Evolutionary conservation across 1,140 invertebrate species (phyloP), one percentile per base, ranked within the genome.

Genomic region (Panulirus ornatus): DNA sequence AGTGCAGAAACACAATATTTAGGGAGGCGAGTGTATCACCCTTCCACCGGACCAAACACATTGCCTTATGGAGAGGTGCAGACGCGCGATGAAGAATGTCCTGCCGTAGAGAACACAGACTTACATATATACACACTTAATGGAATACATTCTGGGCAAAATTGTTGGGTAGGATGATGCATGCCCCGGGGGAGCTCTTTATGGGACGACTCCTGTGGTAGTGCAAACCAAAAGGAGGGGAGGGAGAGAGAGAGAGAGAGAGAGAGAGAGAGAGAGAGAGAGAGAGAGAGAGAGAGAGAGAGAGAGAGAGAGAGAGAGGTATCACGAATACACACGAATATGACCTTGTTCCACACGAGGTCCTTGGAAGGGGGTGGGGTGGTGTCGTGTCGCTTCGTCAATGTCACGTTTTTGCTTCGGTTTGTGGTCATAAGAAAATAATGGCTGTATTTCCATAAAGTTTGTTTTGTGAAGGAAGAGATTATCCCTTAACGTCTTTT

Each of bases 101-200:
- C 66, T 83, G 87, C 44, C 66, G 9, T 47, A 82, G 38, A 81
- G 14, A 83, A 88, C 78, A 88, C 79, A 82, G 66, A 88, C 76
- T 58, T 82, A 78, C 82, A 90, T 70, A 90, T 73, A 79, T 84
- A 90, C 79, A 84, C 83, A 85, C 73, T 90, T 66, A 91, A 85
- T 75, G 66, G 79, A 89, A 82, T 83, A 84, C 87, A 40, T 51
- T 83, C 47, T 44, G 27, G 66, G 66, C 44, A 73, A 76, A 89
- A 88, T 54, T 88, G 73, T 78, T 88, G 76, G 75, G 73, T 42
- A 38, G 47, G 38, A 79, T 88, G 85, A 88, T 88, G 76, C 58
- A 88, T 88, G 30, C 30, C 38, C 30, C 9, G 11, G 19, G 85
- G n/a, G 34, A 27, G 75, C 42, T 58, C 44, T 78, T 66, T 88